Base-by-base conservation (phyloP, 2,797 vertebrate species). In the Gouania willdenowi region DNA sequence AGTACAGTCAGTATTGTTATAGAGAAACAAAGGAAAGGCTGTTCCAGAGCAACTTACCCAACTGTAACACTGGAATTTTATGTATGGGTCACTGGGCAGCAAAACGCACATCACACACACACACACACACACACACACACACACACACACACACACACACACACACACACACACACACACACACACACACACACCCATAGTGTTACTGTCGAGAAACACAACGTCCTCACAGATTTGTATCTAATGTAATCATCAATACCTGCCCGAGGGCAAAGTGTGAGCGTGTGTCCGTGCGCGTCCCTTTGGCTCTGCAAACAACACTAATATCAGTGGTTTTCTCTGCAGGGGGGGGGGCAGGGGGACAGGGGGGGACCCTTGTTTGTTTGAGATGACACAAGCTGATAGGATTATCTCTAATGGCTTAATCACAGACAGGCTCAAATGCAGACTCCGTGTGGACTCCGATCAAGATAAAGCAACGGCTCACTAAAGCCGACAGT, bases 391-490 rank as follows among this genome's bases (percentile, higher is more conserved):
- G 73, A 75, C 41, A 56, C 51, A 37, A 42, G 49, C 58, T 75
- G 77, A 81, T 73, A 71, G 59, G 56, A 61, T 66, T 69, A 75
- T 64, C 64, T 71, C 54, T 27, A 55, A 53, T 7, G 26, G 43
- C 55, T 48, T 44, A 54, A 75, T 71, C 25, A 36, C 26, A 29
- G 41, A 12, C 44, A 17, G 37, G 26, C 26, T 47, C 40, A 32
- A 2, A 48, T 12, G 28, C 38, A 14, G 52, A 68, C 54, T 76
- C 57, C 24, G 51, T 45, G 54, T 11, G 46, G 41, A 38, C 44
- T 65, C 47, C 74, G 73, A 81, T 76, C 58, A 42, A 64, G 84
- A 86, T 80, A 82, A 82, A 75, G 64, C 17, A 42, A 40, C 16
- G 49, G 71, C 70, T 74, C 71, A 75, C 52, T 77, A 81, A 67